phyloP scores from a whole-genome alignment of 2,797 vertebrate genomes.

The Galagoides demidoff region DNA sequence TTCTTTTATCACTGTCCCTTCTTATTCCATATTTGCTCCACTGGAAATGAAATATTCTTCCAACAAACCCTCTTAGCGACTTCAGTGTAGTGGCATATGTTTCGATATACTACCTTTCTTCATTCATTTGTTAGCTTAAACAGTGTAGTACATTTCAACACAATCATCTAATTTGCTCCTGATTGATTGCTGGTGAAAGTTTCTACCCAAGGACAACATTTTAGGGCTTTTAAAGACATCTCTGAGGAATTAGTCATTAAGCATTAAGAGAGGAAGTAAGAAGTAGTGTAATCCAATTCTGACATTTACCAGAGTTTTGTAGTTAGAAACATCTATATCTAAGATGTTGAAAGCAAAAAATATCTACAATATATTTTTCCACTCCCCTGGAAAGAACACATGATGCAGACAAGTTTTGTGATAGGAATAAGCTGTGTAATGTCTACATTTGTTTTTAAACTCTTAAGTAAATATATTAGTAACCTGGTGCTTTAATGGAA shows the following conservation, averaged over 20 bases:
- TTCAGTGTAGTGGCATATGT: constrained; percentile 82
- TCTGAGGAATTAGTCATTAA: constrained; percentile 86
- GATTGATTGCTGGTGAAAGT: constrained; percentile 86
- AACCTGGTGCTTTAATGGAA: constrained; percentile 45
- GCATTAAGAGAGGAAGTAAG: constrained; percentile 85
- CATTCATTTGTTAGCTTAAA: constrained; percentile 85
- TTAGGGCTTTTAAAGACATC: constrained; percentile 86
- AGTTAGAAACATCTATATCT: constrained; percentile 84
- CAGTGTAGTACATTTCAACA: constrained; percentile 84
- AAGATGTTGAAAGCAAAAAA: constrained; percentile 83
- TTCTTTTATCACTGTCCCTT: constrained; percentile 88
- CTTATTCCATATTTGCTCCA: constrained; percentile 82
- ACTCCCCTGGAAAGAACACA: not conserved
- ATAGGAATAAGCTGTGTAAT: constrained; percentile 57
- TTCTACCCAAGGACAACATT: constrained; percentile 85
- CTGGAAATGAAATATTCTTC: constrained; percentile 85
- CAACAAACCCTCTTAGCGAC: constrained; percentile 83
- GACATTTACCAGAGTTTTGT: constrained; percentile 82
- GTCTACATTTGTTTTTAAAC: constrained; percentile 58
- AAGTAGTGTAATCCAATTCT: constrained; percentile 85
- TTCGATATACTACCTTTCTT: constrained; percentile 84
- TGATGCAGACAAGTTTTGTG: constrained; percentile 1
- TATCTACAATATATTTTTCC: not conserved
- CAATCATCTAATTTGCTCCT: constrained; percentile 85
- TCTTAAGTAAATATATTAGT: constrained; percentile 24